phyloP scores from a whole-genome alignment of 2,888 invertebrate genomes.

The Halictus quadricinctus region DNA sequence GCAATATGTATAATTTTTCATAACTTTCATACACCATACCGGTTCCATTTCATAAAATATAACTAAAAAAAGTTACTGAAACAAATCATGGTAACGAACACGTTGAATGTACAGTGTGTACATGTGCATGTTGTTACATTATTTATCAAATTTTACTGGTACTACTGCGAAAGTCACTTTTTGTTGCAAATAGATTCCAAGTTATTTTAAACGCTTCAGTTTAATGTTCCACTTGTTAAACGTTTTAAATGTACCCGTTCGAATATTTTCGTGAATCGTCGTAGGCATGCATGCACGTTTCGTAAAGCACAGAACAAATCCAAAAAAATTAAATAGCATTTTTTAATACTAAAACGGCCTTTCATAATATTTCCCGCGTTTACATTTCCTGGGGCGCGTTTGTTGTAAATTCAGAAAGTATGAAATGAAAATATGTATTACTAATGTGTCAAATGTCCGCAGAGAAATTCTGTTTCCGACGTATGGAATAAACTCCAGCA shows the following conservation, averaged over 20 bases:
- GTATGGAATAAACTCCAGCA: not conserved
- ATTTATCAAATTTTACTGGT: not conserved
- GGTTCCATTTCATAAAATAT: not conserved
- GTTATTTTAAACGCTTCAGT: not conserved
- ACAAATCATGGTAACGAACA: not conserved
- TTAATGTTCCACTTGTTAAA: not conserved
- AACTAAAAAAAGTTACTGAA: not conserved
- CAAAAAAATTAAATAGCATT: not conserved
- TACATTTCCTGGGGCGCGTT: not conserved
- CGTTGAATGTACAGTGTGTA: not conserved
- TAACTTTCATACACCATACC: not conserved
- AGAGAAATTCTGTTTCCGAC: not conserved
- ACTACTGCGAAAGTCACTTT: not conserved
- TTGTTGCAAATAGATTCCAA: not conserved
- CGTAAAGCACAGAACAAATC: not conserved
- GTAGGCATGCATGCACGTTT: not conserved
- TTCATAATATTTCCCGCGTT: not conserved
- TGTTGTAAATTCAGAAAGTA: not conserved
- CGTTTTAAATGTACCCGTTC: not conserved
- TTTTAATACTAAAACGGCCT: not conserved
- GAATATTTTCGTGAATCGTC: not conserved
- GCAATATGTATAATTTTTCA: not conserved
- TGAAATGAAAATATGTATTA: not conserved
- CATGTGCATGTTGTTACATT: not conserved
- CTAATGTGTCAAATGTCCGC: not conserved